phyloP scores from a whole-genome alignment of 2,888 invertebrate species.

The Hirtodrosophila trivittata region DNA sequence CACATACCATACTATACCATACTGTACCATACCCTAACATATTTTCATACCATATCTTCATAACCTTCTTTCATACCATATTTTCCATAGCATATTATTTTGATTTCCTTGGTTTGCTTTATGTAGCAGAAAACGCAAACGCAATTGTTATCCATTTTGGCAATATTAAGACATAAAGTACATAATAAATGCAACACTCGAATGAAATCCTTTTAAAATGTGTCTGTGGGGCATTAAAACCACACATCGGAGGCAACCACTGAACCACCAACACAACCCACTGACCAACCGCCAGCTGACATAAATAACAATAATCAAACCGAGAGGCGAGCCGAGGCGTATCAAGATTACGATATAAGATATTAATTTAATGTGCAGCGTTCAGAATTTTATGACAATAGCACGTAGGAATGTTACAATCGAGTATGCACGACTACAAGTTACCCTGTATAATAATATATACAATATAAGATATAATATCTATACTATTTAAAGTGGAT shows the following conservation, averaged over 20 bases:
- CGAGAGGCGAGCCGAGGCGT: background rate
- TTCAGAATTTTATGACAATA: slow-evolving; percentile 54
- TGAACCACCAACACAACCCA: slow-evolving; percentile 17
- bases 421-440: background rate
- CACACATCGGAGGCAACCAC: background rate
- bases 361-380: slow-evolving; percentile 57
- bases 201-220: slow-evolving; percentile 21
- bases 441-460: slow-evolving; percentile 2
- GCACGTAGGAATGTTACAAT: background rate
- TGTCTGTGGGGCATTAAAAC: slow-evolving; percentile 12
- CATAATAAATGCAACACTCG: slow-evolving; percentile 43
- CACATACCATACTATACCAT: too few relatives aligned
- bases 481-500: too few relatives aligned
- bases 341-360: slow-evolving; percentile 36
- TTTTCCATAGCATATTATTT: too few relatives aligned
- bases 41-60: too few relatives aligned
- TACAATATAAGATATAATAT: too few relatives aligned
- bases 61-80: too few relatives aligned
- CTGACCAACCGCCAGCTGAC: slow-evolving; percentile 30
- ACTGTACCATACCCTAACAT: too few relatives aligned
- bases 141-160: slow-evolving; percentile 30
- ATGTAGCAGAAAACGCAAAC: slow-evolving; percentile 14
- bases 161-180: slow-evolving; percentile 38
- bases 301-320: slow-evolving; percentile 22
- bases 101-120: background rate